phyloP scores from a whole-genome alignment of 2,797 vertebrate genomes.

The Acomys russatus region DNA sequence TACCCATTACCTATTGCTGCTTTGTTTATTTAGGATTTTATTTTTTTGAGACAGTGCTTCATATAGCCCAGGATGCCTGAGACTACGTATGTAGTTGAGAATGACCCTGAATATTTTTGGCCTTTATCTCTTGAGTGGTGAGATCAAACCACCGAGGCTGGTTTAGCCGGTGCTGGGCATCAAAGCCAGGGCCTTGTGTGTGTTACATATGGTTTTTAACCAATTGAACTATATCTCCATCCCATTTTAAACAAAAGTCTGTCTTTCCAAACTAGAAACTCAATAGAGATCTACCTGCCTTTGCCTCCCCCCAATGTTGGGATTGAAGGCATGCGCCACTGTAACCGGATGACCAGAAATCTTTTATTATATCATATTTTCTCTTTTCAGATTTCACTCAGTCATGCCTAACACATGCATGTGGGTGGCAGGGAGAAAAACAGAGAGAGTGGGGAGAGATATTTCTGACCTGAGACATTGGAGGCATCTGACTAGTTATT shows the following conservation, averaged over 20 bases:
- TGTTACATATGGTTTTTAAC: background rate
- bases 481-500: constrained; percentile 70
- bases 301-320: background rate
- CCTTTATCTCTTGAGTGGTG: too few relatives aligned
- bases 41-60: background rate
- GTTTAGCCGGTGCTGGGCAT: background rate
- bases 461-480: constrained; percentile 74
- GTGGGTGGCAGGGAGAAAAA: background rate
- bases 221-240: background rate
- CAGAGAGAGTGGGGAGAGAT: background rate
- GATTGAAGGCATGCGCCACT: background rate
- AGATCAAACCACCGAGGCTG: background rate
- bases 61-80: background rate
- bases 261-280: constrained; percentile 8
- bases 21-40: background rate
- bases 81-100: background rate
- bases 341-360: background rate
- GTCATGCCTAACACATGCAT: background rate
- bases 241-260: background rate
- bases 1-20: background rate
- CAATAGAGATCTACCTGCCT: background rate
- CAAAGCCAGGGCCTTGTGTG: background rate
- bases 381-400: background rate
- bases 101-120: background rate
- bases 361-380: constrained; percentile 10